These are phyloP conservation scores for Adoxophyes honmai DNA, from an alignment of 1,140 invertebrate species.

Conservation along the genomic window DNA sequence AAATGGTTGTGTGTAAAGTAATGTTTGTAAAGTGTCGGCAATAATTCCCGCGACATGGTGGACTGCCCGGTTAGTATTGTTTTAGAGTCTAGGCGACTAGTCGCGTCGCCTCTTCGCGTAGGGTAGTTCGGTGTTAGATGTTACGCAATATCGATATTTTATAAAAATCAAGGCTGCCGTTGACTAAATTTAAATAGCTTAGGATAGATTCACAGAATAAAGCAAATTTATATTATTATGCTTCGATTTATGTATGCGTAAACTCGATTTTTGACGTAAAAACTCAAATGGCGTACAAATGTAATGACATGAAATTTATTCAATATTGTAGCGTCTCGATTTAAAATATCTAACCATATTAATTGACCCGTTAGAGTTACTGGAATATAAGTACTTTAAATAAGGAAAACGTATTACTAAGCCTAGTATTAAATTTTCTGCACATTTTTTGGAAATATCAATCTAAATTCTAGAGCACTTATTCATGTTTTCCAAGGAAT, in stretches of 20 bases:
- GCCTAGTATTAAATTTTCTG: neutral
- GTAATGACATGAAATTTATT: slow-evolving; percentile 4
- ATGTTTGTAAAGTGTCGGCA: too few species aligned
- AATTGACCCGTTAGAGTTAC: neutral
- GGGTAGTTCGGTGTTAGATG: slow-evolving; percentile 24
- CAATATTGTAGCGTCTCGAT: too few species aligned
- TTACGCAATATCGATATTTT: slow-evolving; percentile 22
- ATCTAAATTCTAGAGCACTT: neutral
- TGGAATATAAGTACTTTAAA: neutral
- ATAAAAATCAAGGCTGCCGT: slow-evolving; percentile 38
- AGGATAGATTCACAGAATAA: slow-evolving; percentile 24
- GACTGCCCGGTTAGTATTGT: neutral
- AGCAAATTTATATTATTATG: slow-evolving; percentile 18
- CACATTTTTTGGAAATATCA: slow-evolving; percentile 1
- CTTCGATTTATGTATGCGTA: slow-evolving; percentile 11
- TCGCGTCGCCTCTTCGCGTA: neutral
- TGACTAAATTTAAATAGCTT: slow-evolving; percentile 26
- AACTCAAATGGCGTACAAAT: slow-evolving; percentile 3
- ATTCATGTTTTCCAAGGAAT: neutral
- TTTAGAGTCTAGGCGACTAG: neutral
- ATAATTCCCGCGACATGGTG: too few species aligned
- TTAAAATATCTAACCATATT: too few species aligned
- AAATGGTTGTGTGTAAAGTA: neutral
- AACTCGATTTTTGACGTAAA: slow-evolving; percentile 2
- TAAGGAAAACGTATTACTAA: too few species aligned